Evolutionary conservation across 2,797 vertebrate genomes (phyloP), one percentile per base, ranked within the genome.

Genomic region (Apogon talboti): DNA sequence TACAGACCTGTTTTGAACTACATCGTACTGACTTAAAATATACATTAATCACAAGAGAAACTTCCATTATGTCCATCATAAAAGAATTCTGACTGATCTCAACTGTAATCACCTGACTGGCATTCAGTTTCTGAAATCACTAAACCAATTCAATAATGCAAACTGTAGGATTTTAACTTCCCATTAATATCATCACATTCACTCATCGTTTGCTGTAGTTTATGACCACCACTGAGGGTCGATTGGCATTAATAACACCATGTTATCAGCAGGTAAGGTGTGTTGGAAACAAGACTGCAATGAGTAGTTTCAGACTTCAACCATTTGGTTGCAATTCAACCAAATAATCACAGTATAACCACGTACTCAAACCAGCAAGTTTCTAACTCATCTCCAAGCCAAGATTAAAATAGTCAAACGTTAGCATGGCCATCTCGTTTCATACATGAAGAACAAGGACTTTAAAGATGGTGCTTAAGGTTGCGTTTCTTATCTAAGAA

Each of bases 391-490:
- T 53, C n/a, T 60, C 30, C 50, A 28, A 40, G 16, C 37, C 45
- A 46, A 42, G 15, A 62, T 8, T 24, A 16, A 5, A 24, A 13
- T 1, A 7, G 66, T 51, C 42, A 58, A 24, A 61, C 40, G 33
- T 63, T 58, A 78, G 66, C 59, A 69, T 76, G 79, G 71, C 68
- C 60, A 87, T 73, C 58, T 85, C 77, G 60, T 79, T 63, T 64
- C 30, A 62, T 45, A 38, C 66, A 71, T 62, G 51, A 71, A 61
- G 63, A 78, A 65, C 53, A 50, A 35, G 66, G 71, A 83, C 64
- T 88, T 90, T 87, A 89, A 90, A 91, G 63, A 87, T 81, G 82
- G 79, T 75, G 81, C 68, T 84, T 64, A 52, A 70, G 24, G 52
- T 54, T 58, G 54, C 43, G 38, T 70, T 81, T 71, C 10, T 57